Conservation (phyloP, 1,140 invertebrate genomes). For the Nebria ingens region DNA sequence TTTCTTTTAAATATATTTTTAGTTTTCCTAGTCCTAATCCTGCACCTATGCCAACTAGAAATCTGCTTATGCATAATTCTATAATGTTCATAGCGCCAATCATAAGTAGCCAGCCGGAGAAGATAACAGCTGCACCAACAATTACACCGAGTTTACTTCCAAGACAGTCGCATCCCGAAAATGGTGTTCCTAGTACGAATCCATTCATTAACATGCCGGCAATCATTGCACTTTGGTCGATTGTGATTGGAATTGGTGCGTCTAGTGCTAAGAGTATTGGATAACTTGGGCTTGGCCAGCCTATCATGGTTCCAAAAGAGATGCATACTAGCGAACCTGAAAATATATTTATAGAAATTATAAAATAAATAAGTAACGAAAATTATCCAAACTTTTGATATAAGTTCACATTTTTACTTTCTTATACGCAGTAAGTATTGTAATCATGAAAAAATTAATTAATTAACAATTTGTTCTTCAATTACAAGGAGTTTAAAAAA, state of each 20-base stretch:
- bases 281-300: background rate
- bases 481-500: no score
- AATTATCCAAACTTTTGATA: no score
- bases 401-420: no score
- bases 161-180: background rate
- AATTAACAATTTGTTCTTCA: no score
- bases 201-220: background rate
- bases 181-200: background rate
- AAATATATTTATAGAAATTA: background rate
- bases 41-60: background rate
- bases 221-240: conserved; percentile 6
- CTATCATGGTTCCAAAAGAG: background rate
- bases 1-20: conserved; percentile 1
- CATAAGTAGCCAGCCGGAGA: background rate
- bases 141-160: background rate
- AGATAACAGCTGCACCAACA: background rate
- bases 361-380: no score
- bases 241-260: background rate
- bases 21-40: background rate
- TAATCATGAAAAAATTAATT: no score
- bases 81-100: background rate
- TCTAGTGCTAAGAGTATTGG: background rate
- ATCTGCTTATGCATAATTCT: background rate
- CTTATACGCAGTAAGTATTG: no score
- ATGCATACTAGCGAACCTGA: background rate